These are phyloP conservation scores for Hipparchia sbordonii DNA, from an alignment of 2,888 invertebrate genomes.

Conservation along the genomic window DNA sequence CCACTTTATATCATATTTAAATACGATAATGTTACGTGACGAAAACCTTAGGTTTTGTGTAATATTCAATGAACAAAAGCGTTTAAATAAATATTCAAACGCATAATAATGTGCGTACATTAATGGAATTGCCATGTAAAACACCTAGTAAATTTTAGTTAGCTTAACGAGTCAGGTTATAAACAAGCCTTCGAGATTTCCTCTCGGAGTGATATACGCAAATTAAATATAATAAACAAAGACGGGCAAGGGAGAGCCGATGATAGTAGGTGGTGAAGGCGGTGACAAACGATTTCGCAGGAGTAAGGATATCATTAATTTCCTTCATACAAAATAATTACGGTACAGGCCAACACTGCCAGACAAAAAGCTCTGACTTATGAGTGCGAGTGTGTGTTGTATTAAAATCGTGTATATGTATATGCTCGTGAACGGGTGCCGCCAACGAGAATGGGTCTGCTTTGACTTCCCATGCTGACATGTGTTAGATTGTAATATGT, in stretches of 20 bases:
- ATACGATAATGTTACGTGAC: neutral
- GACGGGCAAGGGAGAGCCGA: constrained; percentile 35
- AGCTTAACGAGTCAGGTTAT: constrained; percentile 39
- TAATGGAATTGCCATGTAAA: constrained; percentile 44
- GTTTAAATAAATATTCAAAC: constrained; percentile 31
- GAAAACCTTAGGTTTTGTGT: constrained; percentile 4
- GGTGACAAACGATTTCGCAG: neutral
- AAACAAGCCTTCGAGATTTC: constrained; percentile 40
- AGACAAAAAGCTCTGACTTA: no score
- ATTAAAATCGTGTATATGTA: no score
- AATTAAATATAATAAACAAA: constrained; percentile 41
- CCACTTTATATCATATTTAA: no score
- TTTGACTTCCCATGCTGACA: no score
- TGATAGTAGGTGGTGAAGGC: constrained; percentile 30
- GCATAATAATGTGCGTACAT: constrained; percentile 40
- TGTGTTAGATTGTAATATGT: no score
- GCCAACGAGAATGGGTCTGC: no score
- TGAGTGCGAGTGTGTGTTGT: no score
- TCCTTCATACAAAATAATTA: no score
- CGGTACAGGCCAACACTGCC: no score
- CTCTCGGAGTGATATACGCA: constrained; percentile 39
- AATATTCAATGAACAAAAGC: constrained; percentile 22
- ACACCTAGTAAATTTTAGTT: constrained; percentile 42
- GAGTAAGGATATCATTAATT: neutral
- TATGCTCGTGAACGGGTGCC: no score